phyloP scores from a whole-genome alignment of 2,888 invertebrate species.

The Andricus quercusramuli region DNA sequence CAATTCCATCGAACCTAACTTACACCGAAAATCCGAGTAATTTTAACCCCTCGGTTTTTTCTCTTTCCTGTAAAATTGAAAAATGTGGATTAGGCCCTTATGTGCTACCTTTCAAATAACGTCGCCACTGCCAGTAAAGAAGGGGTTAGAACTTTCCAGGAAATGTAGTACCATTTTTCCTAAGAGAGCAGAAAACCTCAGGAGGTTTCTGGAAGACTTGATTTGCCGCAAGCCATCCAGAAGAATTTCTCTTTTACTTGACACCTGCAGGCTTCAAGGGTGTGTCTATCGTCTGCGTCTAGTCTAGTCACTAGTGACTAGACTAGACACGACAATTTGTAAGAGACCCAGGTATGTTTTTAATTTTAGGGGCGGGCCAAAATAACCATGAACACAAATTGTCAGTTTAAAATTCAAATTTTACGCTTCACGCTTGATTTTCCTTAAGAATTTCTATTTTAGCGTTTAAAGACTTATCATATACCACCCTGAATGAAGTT shows the following conservation, averaged over 20 bases:
- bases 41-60: too few species aligned
- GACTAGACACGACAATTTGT: too few species aligned
- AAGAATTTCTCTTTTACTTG: neutral
- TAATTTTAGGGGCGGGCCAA: too few species aligned
- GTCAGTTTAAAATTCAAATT: too few species aligned
- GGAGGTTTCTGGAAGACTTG: conserved; percentile 48
- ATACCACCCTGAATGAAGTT: neutral
- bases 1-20: too few species aligned
- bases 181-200: conserved; percentile 54
- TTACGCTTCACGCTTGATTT: neutral
- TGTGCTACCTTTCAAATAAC: neutral
- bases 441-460: neutral
- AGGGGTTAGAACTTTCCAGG: conserved; percentile 70
- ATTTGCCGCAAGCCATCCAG: neutral
- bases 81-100: too few species aligned
- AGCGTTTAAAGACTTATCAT: neutral
- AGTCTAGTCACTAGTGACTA: too few species aligned
- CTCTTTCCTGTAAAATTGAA: too few species aligned
- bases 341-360: too few species aligned
- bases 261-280: neutral
- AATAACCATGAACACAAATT: neutral
- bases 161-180: conserved; percentile 68
- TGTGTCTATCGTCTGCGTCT: too few species aligned
- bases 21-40: too few species aligned
- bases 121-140: conserved; percentile 42